A percentile compares a stretch with the other conserved stretches of the same genome.
phyloP scores from a whole-genome alignment of 2,113 vertebrate genomes.

The Sula dactylatra region DNA sequence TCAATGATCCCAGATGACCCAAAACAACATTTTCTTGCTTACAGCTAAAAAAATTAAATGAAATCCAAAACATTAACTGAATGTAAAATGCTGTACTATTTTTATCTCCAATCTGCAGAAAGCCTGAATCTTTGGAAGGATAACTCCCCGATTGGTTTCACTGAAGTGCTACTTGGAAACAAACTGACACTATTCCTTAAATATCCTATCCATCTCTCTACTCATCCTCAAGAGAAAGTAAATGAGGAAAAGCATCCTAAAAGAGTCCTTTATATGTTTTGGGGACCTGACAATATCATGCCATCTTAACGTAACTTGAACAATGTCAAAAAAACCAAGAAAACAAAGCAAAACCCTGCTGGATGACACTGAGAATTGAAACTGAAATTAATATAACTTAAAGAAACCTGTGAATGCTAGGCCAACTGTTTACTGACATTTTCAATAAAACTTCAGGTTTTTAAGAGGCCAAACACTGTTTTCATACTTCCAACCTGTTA shows the following conservation, averaged over 20 bases:
- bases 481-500: not conserved
- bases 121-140: not conserved
- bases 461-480: not conserved
- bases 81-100: not conserved
- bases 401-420: not conserved
- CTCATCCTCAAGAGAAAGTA: not conserved
- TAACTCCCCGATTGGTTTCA: not conserved
- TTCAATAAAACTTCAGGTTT: not conserved
- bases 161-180: not conserved
- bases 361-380: not conserved
- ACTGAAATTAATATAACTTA: not conserved
- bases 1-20: not conserved
- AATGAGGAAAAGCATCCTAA: not conserved
- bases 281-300: not conserved
- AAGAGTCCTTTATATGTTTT: not conserved
- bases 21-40: not conserved
- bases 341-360: not conserved
- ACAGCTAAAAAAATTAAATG: not conserved
- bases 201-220: not conserved
- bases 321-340: not conserved
- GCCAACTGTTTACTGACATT: not conserved
- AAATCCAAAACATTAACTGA: not conserved
- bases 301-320: not conserved
- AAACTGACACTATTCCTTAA: not conserved
- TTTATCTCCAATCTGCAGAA: not conserved